A percentile compares a stretch with the other conserved stretches of the same genome.
These are phyloP conservation scores for Elachura formosa DNA, from an alignment of 2,113 vertebrate species.

Conservation along the genomic window DNA sequence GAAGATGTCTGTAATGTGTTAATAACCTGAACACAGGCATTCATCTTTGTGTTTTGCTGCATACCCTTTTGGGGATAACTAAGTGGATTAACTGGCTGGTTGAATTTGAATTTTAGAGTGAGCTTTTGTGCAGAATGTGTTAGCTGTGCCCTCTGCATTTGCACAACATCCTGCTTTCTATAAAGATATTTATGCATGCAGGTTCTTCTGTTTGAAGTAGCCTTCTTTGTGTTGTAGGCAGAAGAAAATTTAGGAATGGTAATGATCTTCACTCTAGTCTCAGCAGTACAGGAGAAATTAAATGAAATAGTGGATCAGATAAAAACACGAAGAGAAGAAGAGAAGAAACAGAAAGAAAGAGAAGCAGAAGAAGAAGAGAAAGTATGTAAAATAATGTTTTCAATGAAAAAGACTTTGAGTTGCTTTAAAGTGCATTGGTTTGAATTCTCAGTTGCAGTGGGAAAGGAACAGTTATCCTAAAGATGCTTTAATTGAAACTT, in stretches of 20 bases:
- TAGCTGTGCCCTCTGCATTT: not conserved
- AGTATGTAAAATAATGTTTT: slow-evolving; percentile 67
- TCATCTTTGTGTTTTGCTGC: not conserved
- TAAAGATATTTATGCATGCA: not conserved
- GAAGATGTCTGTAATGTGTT: not conserved
- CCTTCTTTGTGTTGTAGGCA: slow-evolving; percentile 70
- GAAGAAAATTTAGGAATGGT: slow-evolving; percentile 97
- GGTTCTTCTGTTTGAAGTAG: not conserved
- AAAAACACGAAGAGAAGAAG: slow-evolving; percentile 89
- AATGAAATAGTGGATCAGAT: slow-evolving; percentile 94
- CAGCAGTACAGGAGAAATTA: slow-evolving; percentile 94
- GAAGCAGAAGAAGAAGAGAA: slow-evolving; percentile 97
- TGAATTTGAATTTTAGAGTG: not conserved
- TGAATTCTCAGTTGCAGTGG: not conserved
- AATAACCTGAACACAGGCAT: not conserved
- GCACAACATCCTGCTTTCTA: not conserved
- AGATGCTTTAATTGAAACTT: not conserved
- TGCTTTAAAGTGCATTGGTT: not conserved
- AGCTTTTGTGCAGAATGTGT: not conserved
- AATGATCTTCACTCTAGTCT: slow-evolving; percentile 97
- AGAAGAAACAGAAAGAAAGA: slow-evolving; percentile 83
- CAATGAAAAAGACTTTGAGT: not conserved
- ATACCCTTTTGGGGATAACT: not conserved
- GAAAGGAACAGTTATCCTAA: not conserved
- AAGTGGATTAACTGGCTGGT: not conserved